These are phyloP conservation scores for Poeciliopsis prolifica DNA, from an alignment of 2,113 vertebrate species.

Conservation along the genomic window DNA sequence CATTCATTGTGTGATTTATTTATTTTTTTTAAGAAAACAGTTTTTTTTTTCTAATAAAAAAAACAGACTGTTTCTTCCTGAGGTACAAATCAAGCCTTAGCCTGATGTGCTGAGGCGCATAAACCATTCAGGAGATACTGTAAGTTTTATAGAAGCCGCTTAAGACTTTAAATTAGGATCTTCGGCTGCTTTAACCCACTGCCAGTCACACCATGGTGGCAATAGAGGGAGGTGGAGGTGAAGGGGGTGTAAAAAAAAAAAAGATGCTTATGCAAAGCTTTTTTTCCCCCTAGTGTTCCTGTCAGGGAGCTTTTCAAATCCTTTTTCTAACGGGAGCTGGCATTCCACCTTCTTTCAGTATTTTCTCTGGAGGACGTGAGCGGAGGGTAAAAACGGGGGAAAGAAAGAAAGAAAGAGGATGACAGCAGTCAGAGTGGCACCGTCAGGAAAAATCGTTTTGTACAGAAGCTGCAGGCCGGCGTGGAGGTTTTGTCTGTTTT, in stretches of 20 bases:
- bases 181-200: conserved; percentile 49
- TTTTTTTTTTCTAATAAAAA: conserved; percentile 11
- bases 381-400: conserved; percentile 5
- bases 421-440: conserved; percentile 50
- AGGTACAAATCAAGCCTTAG: conserved; percentile 31
- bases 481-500: conserved; percentile 28
- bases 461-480: background rate
- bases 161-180: conserved; percentile 59
- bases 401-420: conserved; percentile 9
- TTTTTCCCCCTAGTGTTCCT: conserved; percentile 45
- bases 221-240: background rate
- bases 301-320: conserved; percentile 64
- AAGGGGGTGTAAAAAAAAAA: background rate
- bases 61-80: conserved; percentile 14
- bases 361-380: conserved; percentile 38
- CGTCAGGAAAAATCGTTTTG: conserved; percentile 45
- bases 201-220: conserved; percentile 53
- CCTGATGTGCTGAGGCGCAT: conserved; percentile 17
- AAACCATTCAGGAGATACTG: conserved; percentile 38
- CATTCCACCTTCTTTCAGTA: conserved; percentile 57
- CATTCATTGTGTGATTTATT: conserved; percentile 10
- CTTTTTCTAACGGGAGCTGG: conserved; percentile 60
- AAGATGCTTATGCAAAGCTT: conserved; percentile 66
- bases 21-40: too few species aligned
- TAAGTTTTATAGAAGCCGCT: conserved; percentile 40